Conservation (phyloP, 2,113 vertebrate genomes). For the Oncorhynchus clarkii region DNA sequence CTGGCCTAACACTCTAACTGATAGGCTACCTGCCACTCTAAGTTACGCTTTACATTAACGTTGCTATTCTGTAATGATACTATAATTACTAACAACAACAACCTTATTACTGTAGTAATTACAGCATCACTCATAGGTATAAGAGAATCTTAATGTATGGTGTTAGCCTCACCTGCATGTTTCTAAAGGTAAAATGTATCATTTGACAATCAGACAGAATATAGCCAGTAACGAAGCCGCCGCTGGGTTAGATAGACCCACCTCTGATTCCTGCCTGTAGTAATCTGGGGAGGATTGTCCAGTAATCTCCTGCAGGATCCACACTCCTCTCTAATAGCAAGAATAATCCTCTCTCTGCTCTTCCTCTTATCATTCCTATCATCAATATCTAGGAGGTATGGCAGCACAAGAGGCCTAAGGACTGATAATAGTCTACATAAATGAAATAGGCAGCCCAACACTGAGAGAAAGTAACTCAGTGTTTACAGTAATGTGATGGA, state of each 20-base stretch:
- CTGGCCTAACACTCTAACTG: too few relatives aligned
- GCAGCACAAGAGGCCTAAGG: neutral
- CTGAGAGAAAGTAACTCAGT: neutral
- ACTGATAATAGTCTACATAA: neutral
- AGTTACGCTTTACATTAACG: too few relatives aligned
- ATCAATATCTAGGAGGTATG: slow-evolving; percentile 12
- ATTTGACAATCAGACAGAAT: slow-evolving; percentile 19
- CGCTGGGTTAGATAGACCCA: slow-evolving; percentile 39
- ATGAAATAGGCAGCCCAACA: neutral
- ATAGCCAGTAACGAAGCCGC: slow-evolving; percentile 55
- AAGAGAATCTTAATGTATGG: too few relatives aligned
- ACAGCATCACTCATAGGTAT: too few relatives aligned
- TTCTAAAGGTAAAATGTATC: too few relatives aligned
- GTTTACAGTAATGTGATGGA: neutral
- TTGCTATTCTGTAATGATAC: too few relatives aligned
- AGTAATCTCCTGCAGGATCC: slow-evolving; percentile 52
- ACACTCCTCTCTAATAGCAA: neutral
- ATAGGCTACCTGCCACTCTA: too few relatives aligned
- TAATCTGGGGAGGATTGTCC: slow-evolving; percentile 63
- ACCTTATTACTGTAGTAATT: too few relatives aligned
- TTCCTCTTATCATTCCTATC: slow-evolving; percentile 15
- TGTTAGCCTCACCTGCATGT: too few relatives aligned
- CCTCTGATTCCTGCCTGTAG: slow-evolving; percentile 55
- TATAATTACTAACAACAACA: too few relatives aligned
- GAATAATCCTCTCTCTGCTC: slow-evolving; percentile 41